Conservation (phyloP, 2,888 invertebrate genomes). For the Euzophera pinguis region DNA sequence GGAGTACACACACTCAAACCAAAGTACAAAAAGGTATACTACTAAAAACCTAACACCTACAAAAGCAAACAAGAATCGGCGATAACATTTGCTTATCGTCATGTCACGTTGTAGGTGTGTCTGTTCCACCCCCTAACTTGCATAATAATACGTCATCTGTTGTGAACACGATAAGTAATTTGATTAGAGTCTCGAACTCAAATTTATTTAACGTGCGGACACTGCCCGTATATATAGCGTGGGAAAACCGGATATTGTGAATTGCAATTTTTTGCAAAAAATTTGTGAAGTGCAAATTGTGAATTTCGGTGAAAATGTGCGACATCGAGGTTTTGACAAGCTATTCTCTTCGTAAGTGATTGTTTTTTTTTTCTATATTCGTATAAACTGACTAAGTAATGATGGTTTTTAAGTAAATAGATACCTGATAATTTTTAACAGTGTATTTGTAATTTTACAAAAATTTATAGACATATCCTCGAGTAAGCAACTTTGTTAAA, state of each 20-base stretch:
- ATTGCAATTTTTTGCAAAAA: not conserved
- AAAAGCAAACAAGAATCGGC: not conserved
- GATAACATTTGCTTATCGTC: not conserved
- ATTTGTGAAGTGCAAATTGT: no score
- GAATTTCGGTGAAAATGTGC: no score
- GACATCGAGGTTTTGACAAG: not conserved
- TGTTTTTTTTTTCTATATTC: not conserved
- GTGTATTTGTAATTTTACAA: no score
- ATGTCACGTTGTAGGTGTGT: slow-evolving; percentile 16
- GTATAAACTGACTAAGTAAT: no score
- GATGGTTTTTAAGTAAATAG: no score
- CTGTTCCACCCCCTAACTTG: not conserved
- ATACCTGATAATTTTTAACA: no score
- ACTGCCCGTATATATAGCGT: slow-evolving; percentile 4
- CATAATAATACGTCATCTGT: slow-evolving; percentile 15
- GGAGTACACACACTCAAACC: no score
- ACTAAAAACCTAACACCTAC: not conserved
- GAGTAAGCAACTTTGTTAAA: no score
- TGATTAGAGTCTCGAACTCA: slow-evolving; percentile 6
- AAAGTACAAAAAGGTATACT: no score
- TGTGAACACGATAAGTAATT: slow-evolving; percentile 10
- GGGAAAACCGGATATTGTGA: not conserved
- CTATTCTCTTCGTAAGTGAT: slow-evolving; percentile 1
- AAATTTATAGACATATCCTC: no score
- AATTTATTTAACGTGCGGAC: slow-evolving; percentile 3